phyloP scores from a whole-genome alignment of 1,140 invertebrate species.

The Geopemphigus sp. region DNA sequence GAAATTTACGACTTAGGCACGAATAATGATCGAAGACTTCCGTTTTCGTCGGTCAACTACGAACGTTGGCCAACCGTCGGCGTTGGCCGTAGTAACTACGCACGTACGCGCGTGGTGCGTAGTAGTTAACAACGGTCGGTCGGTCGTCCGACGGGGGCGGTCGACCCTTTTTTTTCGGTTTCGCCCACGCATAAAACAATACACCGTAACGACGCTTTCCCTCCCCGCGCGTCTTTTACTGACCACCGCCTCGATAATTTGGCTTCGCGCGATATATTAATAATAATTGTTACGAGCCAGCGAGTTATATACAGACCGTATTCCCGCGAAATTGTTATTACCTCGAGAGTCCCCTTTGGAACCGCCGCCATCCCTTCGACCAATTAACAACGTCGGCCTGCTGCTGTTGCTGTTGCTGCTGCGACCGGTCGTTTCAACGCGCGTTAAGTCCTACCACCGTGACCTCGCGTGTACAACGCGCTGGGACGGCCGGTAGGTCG shows the following conservation, averaged over 20 bases:
- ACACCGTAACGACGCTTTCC: background rate
- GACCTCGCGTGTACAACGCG: too few relatives aligned
- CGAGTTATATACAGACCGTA: background rate
- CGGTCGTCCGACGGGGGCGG: background rate
- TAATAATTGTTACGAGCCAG: background rate
- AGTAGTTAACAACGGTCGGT: too few relatives aligned
- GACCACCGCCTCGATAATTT: background rate
- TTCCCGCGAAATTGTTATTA: background rate
- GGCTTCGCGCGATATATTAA: background rate
- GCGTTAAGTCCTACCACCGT: background rate
- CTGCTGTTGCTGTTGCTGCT: too few relatives aligned
- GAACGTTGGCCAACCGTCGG: too few relatives aligned
- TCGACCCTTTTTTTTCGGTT: background rate
- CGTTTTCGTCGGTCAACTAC: too few relatives aligned
- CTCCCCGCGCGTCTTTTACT: background rate
- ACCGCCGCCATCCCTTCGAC: background rate
- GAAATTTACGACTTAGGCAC: too few relatives aligned
- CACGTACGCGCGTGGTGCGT: too few relatives aligned
- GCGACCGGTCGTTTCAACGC: background rate
- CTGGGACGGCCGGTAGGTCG: too few relatives aligned
- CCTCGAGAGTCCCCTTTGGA: background rate
- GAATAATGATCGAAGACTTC: too few relatives aligned
- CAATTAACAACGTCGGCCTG: conserved; percentile 21
- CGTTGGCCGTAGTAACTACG: too few relatives aligned
- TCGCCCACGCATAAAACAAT: too few relatives aligned